These are phyloP conservation scores for Gymnobelideus leadbeateri DNA, from an alignment of 2,113 vertebrate genomes.

Conservation along the genomic window DNA sequence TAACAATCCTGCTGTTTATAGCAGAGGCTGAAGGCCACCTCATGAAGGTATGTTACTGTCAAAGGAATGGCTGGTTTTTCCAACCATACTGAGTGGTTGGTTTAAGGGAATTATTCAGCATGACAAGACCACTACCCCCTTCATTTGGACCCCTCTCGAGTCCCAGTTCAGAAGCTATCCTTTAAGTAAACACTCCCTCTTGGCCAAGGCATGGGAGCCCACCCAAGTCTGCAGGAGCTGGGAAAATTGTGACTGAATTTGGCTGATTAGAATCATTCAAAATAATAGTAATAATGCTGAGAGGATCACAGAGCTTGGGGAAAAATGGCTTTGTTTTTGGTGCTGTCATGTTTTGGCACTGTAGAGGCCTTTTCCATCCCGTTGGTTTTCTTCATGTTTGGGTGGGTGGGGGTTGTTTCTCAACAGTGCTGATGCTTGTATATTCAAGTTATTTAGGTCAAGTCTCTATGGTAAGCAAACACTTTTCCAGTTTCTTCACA, in stretches of 20 bases:
- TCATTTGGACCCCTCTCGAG: constrained; percentile 10
- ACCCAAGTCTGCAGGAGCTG: constrained; percentile 58
- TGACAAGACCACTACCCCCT: accelerated
- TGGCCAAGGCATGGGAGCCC: constrained; percentile 60
- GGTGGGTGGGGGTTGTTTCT: constrained; percentile 9
- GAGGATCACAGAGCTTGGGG: constrained; percentile 42
- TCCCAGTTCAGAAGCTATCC: constrained; percentile 16
- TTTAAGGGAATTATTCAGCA: background rate
- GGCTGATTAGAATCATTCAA: constrained; percentile 26
- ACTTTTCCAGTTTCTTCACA: constrained; percentile 8
- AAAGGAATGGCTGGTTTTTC: background rate
- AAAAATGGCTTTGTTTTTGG: constrained; percentile 70
- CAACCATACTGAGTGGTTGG: background rate
- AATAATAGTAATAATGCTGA: constrained; percentile 47
- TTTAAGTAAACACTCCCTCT: constrained; percentile 48
- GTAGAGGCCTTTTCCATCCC: constrained; percentile 25
- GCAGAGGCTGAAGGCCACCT: background rate
- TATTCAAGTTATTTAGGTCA: constrained; percentile 15
- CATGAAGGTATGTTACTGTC: background rate
- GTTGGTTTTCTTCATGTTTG: constrained; percentile 57
- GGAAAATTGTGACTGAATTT: constrained; percentile 53
- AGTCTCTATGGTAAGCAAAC: constrained; percentile 15
- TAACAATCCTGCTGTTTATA: background rate
- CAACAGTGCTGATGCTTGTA: background rate
- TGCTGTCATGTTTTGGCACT: constrained; percentile 2